These are phyloP conservation scores for Hylia prasina DNA, from an alignment of 2,113 vertebrate species.

Conservation along the genomic window DNA sequence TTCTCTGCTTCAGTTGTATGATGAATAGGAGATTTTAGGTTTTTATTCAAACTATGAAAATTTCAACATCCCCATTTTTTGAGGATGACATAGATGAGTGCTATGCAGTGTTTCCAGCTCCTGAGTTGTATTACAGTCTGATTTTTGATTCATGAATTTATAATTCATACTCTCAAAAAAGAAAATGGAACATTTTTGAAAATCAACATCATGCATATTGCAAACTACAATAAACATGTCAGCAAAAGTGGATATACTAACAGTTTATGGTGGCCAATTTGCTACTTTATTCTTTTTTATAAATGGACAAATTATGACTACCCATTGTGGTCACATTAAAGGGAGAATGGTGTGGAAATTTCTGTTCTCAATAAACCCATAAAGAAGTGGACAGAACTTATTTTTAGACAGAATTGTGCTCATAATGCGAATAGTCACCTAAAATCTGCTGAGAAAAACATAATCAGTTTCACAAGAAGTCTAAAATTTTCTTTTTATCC, in stretches of 20 bases:
- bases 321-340: constrained; percentile 54
- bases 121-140: background rate
- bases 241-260: constrained; percentile 53
- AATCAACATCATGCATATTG: constrained; percentile 13
- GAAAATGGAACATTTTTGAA: constrained; percentile 44
- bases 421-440: constrained; percentile 51
- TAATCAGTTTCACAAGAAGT: constrained; percentile 46
- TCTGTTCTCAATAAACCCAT: constrained; percentile 51
- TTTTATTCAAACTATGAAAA: constrained; percentile 35
- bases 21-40: background rate
- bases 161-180: constrained; percentile 17
- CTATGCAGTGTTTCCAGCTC: background rate
- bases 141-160: constrained; percentile 32
- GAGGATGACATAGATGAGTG: background rate
- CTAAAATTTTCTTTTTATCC: constrained; percentile 53
- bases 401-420: constrained; percentile 49
- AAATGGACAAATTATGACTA: constrained; percentile 40
- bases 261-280: constrained; percentile 40
- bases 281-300: constrained; percentile 40
- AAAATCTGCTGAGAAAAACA: constrained; percentile 56
- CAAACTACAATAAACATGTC: constrained; percentile 51
- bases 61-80: background rate
- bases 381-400: constrained; percentile 41
- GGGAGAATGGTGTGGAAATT: constrained; percentile 55
- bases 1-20: background rate